Percentiles rank a stretch among this genome's conserved stretches.
Conservation (phyloP, 2,797 vertebrate species). For the Emys orbicularis region DNA sequence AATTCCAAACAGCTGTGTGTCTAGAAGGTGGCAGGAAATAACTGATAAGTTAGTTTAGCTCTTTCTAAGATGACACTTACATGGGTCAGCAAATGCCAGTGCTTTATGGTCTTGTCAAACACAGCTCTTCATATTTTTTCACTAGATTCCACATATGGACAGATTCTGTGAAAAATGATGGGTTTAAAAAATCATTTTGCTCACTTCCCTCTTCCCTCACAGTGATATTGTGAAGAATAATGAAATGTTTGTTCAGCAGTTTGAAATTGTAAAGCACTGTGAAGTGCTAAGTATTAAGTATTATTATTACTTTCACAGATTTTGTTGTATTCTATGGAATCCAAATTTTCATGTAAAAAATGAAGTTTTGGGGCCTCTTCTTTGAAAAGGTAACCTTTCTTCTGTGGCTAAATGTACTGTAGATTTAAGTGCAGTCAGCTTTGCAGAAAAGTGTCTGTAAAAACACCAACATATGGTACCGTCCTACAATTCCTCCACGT, state of each 20-base stretch:
- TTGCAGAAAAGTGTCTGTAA: constrained; percentile 2
- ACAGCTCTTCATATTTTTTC: not conserved
- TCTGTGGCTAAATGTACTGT: constrained; percentile 34
- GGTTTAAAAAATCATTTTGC: not conserved
- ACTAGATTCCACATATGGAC: not conserved
- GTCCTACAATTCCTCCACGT: constrained; percentile 9
- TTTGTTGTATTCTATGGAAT: constrained; percentile 53
- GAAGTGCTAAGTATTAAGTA: constrained; percentile 35
- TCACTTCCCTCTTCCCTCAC: not conserved
- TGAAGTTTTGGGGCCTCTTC: constrained; percentile 40
- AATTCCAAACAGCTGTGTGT: not conserved
- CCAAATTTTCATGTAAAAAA: constrained; percentile 51
- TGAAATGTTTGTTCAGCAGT: not conserved
- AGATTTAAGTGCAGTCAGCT: not conserved
- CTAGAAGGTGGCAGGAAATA: not conserved
- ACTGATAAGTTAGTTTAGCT: fast-evolving
- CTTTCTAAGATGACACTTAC: not conserved
- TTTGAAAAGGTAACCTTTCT: constrained; percentile 52
- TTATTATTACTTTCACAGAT: constrained; percentile 57
- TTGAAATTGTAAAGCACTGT: constrained; percentile 28
- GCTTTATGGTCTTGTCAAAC: not conserved
- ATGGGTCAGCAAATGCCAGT: not conserved
- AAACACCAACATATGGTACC: not conserved
- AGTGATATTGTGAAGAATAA: constrained; percentile 7
- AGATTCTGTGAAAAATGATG: not conserved